Percentiles rank a stretch among this genome's conserved stretches.
phyloP scores from a whole-genome alignment of 2,113 vertebrate species.

The Colossoma macropomum region DNA sequence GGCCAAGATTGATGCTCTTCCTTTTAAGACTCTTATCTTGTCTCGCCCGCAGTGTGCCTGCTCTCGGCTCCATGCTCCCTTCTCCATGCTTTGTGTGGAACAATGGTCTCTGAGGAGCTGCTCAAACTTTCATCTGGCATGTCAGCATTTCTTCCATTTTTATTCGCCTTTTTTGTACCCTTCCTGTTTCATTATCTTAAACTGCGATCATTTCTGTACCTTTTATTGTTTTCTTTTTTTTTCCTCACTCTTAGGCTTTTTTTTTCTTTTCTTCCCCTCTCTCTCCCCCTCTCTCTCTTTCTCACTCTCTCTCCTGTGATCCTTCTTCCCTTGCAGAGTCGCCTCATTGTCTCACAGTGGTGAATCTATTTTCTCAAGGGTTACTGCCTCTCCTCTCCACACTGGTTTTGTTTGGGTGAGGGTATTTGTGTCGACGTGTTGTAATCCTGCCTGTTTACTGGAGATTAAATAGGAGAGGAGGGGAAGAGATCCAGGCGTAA shows the following conservation, averaged over 20 bases:
- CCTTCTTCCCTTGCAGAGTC: not conserved
- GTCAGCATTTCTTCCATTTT: not conserved
- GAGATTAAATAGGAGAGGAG: constrained; percentile 48
- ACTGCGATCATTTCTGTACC: not conserved
- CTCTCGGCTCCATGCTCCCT: not conserved
- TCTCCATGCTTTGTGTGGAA: not conserved
- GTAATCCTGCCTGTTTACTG: constrained; percentile 50
- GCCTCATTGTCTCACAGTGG: constrained; percentile 10
- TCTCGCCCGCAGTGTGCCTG: constrained; percentile 17
- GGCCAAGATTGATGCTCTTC: constrained; percentile 17
- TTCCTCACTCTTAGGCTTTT: not conserved
- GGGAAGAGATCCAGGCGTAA: not conserved
- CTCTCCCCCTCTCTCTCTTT: not conserved
- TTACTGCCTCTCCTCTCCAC: not conserved
- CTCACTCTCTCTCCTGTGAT: not conserved
- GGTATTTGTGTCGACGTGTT: constrained; percentile 47
- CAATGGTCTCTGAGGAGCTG: not conserved
- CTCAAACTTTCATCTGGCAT: not conserved
- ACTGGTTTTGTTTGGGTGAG: constrained; percentile 40
- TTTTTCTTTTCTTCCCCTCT: not conserved
- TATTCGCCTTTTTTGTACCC: not conserved
- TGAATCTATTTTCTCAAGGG: constrained; percentile 24
- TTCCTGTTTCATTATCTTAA: constrained; percentile 12
- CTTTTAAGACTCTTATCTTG: constrained; percentile 35
- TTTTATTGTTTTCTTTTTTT: too few species aligned